Conservation (phyloP, 2,113 vertebrate species). For the Ranitomeya imitator region DNA sequence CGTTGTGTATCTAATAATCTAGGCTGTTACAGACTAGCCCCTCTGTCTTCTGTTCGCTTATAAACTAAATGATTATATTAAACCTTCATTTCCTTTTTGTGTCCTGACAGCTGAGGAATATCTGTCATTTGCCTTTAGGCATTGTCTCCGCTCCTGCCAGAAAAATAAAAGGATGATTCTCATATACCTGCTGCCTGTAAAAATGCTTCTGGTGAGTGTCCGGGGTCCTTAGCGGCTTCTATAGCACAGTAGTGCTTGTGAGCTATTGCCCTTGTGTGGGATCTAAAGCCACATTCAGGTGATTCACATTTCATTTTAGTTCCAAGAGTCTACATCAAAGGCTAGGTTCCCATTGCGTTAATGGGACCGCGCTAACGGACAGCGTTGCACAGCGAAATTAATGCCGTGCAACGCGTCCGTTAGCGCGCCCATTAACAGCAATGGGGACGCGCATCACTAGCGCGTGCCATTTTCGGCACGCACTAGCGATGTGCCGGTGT, state of each 20-base stretch:
- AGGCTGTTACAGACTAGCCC: neutral
- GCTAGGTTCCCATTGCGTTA: too few relatives aligned
- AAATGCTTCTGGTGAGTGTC: conserved; percentile 91
- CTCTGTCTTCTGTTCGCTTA: neutral
- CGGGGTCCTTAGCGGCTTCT: neutral
- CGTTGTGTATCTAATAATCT: neutral
- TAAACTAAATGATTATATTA: neutral
- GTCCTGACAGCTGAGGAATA: conserved; percentile 86
- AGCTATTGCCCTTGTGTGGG: neutral
- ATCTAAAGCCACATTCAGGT: neutral
- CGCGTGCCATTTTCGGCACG: too few relatives aligned
- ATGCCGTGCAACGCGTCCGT: too few relatives aligned
- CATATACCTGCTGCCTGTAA: conserved; percentile 94
- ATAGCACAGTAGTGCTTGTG: neutral
- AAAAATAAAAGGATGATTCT: conserved; percentile 98
- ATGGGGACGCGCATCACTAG: too few relatives aligned
- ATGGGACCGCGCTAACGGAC: too few relatives aligned
- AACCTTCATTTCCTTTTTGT: conserved; percentile 15
- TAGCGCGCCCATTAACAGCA: too few relatives aligned
- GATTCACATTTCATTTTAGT: neutral
- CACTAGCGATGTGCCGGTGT: too few relatives aligned
- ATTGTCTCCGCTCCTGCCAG: conserved; percentile 91
- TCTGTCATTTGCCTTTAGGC: conserved; percentile 89
- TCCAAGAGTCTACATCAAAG: neutral
- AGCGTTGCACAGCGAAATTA: too few relatives aligned